These are phyloP conservation scores for Microcebus jonahi DNA, from an alignment of 2,113 vertebrate species.

Conservation along the genomic window DNA sequence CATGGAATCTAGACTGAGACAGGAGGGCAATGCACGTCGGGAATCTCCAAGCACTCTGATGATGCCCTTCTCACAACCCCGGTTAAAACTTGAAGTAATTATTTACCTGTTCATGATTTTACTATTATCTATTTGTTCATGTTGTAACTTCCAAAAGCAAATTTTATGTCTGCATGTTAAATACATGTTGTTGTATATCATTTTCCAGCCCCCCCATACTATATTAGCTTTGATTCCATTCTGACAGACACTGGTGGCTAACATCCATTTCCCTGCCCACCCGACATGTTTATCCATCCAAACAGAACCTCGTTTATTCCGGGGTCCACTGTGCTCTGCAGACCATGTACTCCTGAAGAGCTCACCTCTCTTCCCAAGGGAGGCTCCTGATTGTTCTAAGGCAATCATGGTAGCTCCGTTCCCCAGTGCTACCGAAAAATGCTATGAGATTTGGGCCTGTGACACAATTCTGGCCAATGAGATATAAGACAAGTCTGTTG, in stretches of 20 bases:
- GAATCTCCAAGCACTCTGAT: background rate
- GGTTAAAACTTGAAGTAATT: background rate
- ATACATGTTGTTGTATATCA: background rate
- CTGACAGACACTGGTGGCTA: background rate
- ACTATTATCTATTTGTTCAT: background rate
- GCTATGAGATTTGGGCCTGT: background rate
- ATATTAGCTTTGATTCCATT: background rate
- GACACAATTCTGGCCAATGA: background rate
- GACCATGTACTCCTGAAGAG: background rate
- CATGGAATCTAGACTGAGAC: background rate
- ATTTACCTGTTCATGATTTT: background rate
- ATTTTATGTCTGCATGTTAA: background rate
- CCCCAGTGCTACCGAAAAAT: background rate
- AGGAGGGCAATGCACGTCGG: background rate
- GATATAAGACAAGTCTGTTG: background rate
- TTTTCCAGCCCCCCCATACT: background rate
- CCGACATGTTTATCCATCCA: background rate
- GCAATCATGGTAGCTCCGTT: background rate
- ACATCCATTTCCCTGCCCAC: background rate
- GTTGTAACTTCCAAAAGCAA: background rate
- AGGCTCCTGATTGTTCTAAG: background rate
- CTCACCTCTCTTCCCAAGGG: background rate
- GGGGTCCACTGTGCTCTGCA: background rate
- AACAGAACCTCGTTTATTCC: background rate
- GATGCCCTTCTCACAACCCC: background rate